Percentiles rank a stretch among this genome's conserved stretches.
Conservation (phyloP, 1,140 invertebrate species). For the Drosophila kanapiae region DNA sequence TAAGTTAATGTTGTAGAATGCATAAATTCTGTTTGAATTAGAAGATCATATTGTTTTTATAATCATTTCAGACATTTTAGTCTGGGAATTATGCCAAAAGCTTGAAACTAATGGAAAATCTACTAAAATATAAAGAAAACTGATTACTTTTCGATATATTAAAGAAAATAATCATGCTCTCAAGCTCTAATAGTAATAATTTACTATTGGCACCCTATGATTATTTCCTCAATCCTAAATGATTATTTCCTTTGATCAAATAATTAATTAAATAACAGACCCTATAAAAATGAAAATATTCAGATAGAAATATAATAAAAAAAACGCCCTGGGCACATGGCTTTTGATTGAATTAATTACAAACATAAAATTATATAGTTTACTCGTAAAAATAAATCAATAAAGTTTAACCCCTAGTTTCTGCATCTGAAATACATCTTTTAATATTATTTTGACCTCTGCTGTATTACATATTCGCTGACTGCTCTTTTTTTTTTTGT, state of each 20-base stretch:
- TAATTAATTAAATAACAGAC: background rate
- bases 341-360: background rate
- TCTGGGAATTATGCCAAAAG: background rate
- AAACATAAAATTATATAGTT: background rate
- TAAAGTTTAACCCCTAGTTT: background rate
- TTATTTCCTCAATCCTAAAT: background rate
- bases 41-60: no score
- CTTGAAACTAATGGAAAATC: background rate
- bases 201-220: background rate
- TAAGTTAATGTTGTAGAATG: background rate
- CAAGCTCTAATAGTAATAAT: background rate
- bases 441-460: background rate
- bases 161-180: background rate
- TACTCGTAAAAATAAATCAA: background rate
- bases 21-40: no score
- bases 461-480: conserved; percentile 4
- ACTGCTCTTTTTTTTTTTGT: conserved; percentile 8
- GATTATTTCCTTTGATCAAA: background rate
- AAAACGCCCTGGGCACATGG: no score
- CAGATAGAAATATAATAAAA: background rate
- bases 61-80: background rate
- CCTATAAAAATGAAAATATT: background rate
- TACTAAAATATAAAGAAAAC: background rate
- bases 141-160: background rate
- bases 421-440: background rate